A percentile compares a stretch with the other conserved stretches of the same genome.
phyloP scores from a whole-genome alignment of 2,113 vertebrate species.

The Dromiciops gliroides region DNA sequence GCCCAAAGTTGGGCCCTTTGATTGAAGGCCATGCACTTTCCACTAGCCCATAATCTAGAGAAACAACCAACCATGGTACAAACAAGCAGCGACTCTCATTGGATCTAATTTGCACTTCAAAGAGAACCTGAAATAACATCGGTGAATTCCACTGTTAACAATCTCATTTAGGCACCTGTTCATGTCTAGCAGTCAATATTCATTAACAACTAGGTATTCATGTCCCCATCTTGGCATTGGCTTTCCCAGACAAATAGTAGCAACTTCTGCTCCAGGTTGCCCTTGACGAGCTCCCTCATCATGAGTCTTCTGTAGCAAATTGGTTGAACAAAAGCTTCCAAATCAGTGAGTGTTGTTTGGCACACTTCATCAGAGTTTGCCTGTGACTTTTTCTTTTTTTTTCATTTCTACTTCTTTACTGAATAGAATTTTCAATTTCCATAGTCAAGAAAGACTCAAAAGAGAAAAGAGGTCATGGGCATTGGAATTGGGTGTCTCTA shows the following conservation, averaged over 20 bases:
- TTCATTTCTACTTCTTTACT: no score
- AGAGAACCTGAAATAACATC: constrained; percentile 30
- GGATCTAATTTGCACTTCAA: not conserved
- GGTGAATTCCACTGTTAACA: constrained; percentile 5
- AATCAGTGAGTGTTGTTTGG: constrained; percentile 64
- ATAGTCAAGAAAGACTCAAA: not conserved
- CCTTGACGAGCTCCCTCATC: constrained; percentile 79
- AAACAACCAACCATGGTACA: not conserved
- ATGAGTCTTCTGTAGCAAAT: constrained; percentile 70
- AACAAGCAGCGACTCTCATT: not conserved
- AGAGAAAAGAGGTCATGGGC: not conserved
- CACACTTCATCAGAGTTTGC: not conserved
- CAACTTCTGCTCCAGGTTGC: constrained; percentile 80
- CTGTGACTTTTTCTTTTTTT: not conserved
- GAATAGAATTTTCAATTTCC: no score
- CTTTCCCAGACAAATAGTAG: constrained; percentile 85
- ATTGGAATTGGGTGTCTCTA: not conserved
- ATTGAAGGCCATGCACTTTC: not conserved
- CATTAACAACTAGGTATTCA: constrained; percentile 57
- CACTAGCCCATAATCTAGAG: not conserved
- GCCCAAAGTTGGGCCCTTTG: not conserved
- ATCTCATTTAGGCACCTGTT: constrained; percentile 20
- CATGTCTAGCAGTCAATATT: constrained; percentile 49
- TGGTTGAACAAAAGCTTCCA: constrained; percentile 84
- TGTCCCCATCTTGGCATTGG: constrained; percentile 63